phyloP scores from a whole-genome alignment of 2,113 vertebrate genomes.

The Brachypodius melanocephalos region DNA sequence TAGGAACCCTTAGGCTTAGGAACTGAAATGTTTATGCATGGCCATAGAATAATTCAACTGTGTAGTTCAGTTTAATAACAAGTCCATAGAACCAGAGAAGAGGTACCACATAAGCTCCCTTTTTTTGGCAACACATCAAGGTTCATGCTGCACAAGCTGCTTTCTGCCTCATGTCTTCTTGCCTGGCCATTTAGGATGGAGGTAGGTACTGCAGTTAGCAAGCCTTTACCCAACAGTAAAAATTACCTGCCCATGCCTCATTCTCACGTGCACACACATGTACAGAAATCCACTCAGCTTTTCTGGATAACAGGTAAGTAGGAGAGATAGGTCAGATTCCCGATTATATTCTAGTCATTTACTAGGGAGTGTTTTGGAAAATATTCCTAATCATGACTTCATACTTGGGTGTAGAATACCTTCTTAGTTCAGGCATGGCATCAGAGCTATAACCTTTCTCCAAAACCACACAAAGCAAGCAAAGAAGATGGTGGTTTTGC shows the following conservation, averaged over 20 bases:
- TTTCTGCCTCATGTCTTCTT: not conserved
- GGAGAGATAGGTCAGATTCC: not conserved
- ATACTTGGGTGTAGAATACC: constrained; percentile 4
- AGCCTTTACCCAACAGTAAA: not conserved
- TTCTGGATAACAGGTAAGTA: not conserved
- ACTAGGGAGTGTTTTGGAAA: constrained; percentile 20
- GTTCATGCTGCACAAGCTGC: not conserved
- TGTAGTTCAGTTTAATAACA: not conserved
- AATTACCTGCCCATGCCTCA: not conserved
- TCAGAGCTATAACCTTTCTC: not conserved
- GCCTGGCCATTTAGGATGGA: not conserved
- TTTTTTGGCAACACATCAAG: not conserved
- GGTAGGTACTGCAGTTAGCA: not conserved
- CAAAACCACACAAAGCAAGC: not conserved
- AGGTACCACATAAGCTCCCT: not conserved
- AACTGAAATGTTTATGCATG: not conserved
- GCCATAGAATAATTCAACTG: not conserved
- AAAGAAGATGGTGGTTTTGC: not conserved
- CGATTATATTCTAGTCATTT: not conserved
- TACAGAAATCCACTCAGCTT: not conserved
- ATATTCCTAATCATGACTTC: constrained; percentile 23
- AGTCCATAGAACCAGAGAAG: not conserved
- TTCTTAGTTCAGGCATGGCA: not conserved
- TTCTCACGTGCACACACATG: not conserved
- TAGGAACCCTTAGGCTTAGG: not conserved